phyloP scores from a whole-genome alignment of 2,113 vertebrate genomes.

The Heteronetta atricapilla region DNA sequence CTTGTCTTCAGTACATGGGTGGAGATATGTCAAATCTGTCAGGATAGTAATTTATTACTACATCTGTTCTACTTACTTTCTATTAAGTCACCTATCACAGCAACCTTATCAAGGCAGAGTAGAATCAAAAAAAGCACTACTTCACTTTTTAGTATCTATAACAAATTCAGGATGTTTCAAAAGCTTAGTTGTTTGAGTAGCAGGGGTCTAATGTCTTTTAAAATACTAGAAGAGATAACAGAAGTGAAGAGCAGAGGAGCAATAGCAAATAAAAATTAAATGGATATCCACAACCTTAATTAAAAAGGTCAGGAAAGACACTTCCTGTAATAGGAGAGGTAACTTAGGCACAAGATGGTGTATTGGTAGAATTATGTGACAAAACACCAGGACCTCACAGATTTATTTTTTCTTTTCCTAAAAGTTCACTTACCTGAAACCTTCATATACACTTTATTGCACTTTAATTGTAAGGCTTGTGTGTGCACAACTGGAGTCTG shows the following conservation, averaged over 20 bases:
- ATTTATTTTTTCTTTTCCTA: background rate
- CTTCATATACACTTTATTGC: background rate
- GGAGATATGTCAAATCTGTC: constrained; percentile 4
- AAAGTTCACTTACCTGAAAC: background rate
- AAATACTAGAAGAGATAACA: background rate
- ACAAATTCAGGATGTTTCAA: background rate
- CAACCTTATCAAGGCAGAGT: background rate
- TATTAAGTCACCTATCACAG: constrained; percentile 20
- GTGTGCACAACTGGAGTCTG: background rate
- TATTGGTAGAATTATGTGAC: background rate
- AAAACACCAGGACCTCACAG: background rate
- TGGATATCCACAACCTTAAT: background rate
- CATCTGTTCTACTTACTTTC: constrained; percentile 25
- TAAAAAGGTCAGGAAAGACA: background rate
- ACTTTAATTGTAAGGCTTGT: background rate
- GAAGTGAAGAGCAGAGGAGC: background rate
- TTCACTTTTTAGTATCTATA: background rate
- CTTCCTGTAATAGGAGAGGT: background rate
- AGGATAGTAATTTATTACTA: constrained; percentile 31
- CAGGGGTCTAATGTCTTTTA: background rate
- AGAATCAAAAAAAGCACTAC: background rate
- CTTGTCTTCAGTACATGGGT: constrained; percentile 32
- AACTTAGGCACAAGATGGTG: background rate
- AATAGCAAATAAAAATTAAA: background rate
- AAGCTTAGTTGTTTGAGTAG: background rate